Percentiles rank a stretch among this genome's conserved stretches.
Evolutionary conservation across 1,140 invertebrate species (phyloP).

Genomic region (Lepidurus packardi): DNA sequence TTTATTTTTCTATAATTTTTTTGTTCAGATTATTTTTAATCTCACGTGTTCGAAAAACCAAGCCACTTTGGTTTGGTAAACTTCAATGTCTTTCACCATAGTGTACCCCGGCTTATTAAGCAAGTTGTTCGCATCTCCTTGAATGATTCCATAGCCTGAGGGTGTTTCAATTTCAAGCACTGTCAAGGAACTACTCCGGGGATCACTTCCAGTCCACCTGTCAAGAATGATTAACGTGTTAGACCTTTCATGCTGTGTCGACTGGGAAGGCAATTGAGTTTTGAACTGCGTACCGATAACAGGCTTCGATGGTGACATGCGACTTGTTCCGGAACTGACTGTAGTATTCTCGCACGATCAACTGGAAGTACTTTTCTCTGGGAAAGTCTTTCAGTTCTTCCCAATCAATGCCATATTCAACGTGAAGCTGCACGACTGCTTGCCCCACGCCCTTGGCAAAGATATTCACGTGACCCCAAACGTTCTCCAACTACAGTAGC

Average conservation of each 20-base stretch:
- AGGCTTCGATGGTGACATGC: constrained; percentile 49
- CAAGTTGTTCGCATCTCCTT: constrained; percentile 48
- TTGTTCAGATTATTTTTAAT: neutral
- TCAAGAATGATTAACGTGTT: neutral
- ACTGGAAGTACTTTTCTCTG: constrained; percentile 48
- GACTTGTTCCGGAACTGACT: constrained; percentile 53
- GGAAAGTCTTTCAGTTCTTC: constrained; percentile 48
- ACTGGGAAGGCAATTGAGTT: neutral
- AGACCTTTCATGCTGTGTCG: constrained; percentile 22
- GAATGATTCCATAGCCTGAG: constrained; percentile 53
- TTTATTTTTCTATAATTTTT: neutral
- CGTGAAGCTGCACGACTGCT: constrained; percentile 53
- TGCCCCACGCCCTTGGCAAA: constrained; percentile 53
- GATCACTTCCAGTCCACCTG: constrained; percentile 22
- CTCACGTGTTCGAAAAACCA: constrained; percentile 49
- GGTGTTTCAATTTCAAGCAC: constrained; percentile 55
- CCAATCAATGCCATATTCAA: constrained; percentile 52
- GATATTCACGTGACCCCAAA: constrained; percentile 54
- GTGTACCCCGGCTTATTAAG: constrained; percentile 14
- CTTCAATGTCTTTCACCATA: constrained; percentile 25
- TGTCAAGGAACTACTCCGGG: constrained; percentile 47
- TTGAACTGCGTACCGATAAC: constrained; percentile 44
- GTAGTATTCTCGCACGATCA: constrained; percentile 46
- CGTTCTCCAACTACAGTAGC: constrained; percentile 39
- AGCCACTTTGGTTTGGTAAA: constrained; percentile 40